Conservation (phyloP, 2,797 vertebrate species). For the Enteromius trimaculatus region DNA sequence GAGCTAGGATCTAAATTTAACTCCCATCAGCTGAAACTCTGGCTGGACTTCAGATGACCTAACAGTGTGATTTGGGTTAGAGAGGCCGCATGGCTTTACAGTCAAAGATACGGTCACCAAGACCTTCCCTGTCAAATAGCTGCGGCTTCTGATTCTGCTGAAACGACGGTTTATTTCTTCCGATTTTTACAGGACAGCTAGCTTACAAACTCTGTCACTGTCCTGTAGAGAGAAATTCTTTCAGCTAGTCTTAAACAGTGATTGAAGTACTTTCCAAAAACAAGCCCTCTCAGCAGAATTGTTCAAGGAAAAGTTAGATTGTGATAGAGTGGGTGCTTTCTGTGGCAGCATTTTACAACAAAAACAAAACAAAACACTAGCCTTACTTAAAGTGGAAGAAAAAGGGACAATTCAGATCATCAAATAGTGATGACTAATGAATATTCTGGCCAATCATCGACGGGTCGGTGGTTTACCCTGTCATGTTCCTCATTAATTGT, state of each 20-base stretch:
- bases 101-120: background rate
- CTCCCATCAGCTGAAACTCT: slow-evolving; percentile 69
- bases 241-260: background rate
- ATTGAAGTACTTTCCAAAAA: background rate
- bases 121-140: slow-evolving; percentile 39
- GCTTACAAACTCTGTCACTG: slow-evolving; percentile 1
- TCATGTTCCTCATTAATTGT: background rate
- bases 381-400: background rate
- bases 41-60: slow-evolving; percentile 77
- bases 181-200: slow-evolving; percentile 1
- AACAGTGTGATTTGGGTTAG: slow-evolving; percentile 68
- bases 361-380: background rate
- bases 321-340: slow-evolving; percentile 16
- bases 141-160: slow-evolving; percentile 27
- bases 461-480: slow-evolving; percentile 13
- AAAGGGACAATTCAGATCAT: background rate
- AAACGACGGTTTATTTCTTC: slow-evolving; percentile 27
- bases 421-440: background rate
- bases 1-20: slow-evolving; percentile 77
- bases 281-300: slow-evolving; percentile 4
- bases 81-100: slow-evolving; percentile 55
- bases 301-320: slow-evolving; percentile 17
- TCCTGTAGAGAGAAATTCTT: slow-evolving; percentile 13
- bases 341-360: background rate
- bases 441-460: background rate